Percentiles rank a stretch among this genome's conserved stretches.
Conservation (phyloP, 2,888 invertebrate species). For the Dysmachus trigonus region DNA sequence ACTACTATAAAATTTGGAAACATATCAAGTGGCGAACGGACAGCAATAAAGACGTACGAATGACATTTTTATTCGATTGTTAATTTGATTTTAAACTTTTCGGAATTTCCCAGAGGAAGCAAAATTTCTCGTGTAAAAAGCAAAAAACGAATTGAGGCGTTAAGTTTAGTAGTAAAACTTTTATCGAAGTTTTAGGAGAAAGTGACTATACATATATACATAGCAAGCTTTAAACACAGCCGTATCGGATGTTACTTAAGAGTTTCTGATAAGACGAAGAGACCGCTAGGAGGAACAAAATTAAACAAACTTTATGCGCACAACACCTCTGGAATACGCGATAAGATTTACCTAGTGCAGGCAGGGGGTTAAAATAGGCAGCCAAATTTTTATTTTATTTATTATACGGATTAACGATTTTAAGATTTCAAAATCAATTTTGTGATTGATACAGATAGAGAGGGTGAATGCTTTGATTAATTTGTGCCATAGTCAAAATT, state of each 20-base stretch:
- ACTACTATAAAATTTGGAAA: slow-evolving; percentile 75
- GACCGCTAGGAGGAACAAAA: neutral
- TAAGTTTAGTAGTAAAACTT: neutral
- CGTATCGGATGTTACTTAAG: slow-evolving; percentile 40
- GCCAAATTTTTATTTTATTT: slow-evolving; percentile 28
- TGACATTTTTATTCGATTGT: slow-evolving; percentile 29
- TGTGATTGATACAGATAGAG: neutral
- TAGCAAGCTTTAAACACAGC: slow-evolving; percentile 14
- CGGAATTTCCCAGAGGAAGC: neutral
- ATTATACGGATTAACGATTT: slow-evolving; percentile 4
- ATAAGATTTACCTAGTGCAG: neutral
- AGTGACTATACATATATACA: too few species aligned
- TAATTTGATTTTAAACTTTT: slow-evolving; percentile 17
- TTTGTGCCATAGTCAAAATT: slow-evolving; percentile 34
- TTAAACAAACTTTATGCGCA: slow-evolving; percentile 23
- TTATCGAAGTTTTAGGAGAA: neutral
- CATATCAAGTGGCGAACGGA: slow-evolving; percentile 78
- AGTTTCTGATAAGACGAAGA: neutral
- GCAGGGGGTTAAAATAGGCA: neutral
- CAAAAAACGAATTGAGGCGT: neutral
- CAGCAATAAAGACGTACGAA: slow-evolving; percentile 15
- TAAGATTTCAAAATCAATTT: slow-evolving; percentile 13
- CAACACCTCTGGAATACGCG: slow-evolving; percentile 19
- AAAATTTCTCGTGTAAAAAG: slow-evolving; percentile 2
- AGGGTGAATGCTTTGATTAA: slow-evolving; percentile 12